A percentile compares a stretch with the other conserved stretches of the same genome.
These are phyloP conservation scores for Physocephala rufipes DNA, from an alignment of 2,888 invertebrate genomes.

Conservation along the genomic window DNA sequence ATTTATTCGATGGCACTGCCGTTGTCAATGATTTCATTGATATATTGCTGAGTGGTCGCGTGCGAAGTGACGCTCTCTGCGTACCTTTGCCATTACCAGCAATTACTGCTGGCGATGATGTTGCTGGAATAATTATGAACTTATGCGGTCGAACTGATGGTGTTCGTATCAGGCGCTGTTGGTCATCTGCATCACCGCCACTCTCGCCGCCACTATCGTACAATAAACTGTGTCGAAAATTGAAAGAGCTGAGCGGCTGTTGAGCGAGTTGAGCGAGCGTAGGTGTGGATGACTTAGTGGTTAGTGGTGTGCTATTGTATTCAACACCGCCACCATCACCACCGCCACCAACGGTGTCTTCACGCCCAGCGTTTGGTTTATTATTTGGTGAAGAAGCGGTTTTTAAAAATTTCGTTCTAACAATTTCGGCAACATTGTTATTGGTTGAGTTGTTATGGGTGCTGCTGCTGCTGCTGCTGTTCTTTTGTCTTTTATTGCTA, in stretches of 20 bases:
- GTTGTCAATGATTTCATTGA: constrained; percentile 54
- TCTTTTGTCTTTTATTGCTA: constrained; percentile 3
- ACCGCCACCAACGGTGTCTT: too few relatives aligned
- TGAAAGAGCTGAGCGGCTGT: constrained; percentile 43
- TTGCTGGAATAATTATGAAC: constrained; percentile 63
- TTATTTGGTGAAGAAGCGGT: constrained; percentile 51
- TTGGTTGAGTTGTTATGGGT: constrained; percentile 37
- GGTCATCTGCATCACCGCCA: constrained; percentile 58
- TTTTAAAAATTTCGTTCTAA: constrained; percentile 43
- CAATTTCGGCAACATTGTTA: neutral
- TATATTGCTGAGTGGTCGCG: constrained; percentile 49
- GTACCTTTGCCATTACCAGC: neutral
- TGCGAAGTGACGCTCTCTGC: constrained; percentile 40
- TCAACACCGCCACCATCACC: constrained; percentile 27
- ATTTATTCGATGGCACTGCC: constrained; percentile 53
- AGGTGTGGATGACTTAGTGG: constrained; percentile 42
- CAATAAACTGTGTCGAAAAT: constrained; percentile 57
- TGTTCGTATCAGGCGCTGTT: constrained; percentile 58
- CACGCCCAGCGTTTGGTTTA: constrained; percentile 48
- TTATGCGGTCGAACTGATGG: constrained; percentile 59
- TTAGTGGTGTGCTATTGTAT: neutral
- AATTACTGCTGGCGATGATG: constrained; percentile 28
- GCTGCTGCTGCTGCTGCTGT: constrained; percentile 21
- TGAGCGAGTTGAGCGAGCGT: constrained; percentile 48
- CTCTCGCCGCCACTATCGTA: constrained; percentile 61